Conservation (phyloP, 2,797 vertebrate species). For the Hippoglossus hippoglossus region DNA sequence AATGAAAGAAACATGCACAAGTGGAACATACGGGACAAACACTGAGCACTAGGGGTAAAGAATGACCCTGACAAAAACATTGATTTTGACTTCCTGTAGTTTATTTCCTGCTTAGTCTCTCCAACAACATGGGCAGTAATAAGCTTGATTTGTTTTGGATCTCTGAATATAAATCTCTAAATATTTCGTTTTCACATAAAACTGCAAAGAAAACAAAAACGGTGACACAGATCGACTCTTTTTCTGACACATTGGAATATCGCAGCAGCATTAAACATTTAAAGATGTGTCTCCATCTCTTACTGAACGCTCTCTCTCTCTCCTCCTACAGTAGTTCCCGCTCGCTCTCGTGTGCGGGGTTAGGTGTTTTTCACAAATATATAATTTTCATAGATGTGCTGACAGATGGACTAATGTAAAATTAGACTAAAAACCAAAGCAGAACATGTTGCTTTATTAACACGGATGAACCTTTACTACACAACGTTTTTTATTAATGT, state of each 20-base stretch:
- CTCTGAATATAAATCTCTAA: background rate
- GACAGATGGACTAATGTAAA: constrained; percentile 7
- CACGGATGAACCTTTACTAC: background rate
- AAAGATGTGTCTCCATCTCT: background rate
- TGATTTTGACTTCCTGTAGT: too few species aligned
- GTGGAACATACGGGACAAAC: background rate
- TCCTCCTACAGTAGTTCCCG: constrained; percentile 38
- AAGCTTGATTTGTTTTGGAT: too few species aligned
- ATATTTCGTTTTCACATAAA: constrained; percentile 2
- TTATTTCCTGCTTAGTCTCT: too few species aligned
- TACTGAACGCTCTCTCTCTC: constrained; percentile 3
- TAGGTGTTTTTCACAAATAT: constrained; percentile 38
- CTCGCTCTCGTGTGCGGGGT: background rate
- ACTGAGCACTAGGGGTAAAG: too few species aligned
- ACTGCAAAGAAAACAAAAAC: background rate
- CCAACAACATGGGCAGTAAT: too few species aligned
- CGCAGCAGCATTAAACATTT: constrained; percentile 10
- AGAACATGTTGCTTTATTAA: background rate
- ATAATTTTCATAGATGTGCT: constrained; percentile 19
- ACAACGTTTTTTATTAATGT: background rate
- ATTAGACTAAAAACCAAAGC: constrained; percentile 1
- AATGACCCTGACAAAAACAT: too few species aligned
- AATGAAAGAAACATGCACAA: constrained; percentile 39
- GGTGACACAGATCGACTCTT: too few species aligned
- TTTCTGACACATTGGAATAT: background rate